Evolutionary conservation across 1,140 invertebrate genomes (phyloP).

Genomic region (Pteromalus puparum): DNA sequence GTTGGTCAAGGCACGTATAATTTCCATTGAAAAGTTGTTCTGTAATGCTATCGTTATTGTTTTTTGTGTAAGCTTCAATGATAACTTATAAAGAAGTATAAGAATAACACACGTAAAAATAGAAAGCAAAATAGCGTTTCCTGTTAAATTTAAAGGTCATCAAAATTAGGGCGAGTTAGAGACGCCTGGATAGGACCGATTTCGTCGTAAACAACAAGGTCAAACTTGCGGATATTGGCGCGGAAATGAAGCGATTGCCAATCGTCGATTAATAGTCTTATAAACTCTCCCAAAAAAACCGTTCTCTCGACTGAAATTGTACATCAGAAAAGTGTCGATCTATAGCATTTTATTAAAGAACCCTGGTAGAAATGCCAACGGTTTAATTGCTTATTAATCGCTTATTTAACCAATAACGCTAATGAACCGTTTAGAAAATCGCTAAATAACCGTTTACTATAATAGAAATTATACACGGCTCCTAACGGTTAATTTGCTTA

Average conservation of each 20-base stretch:
- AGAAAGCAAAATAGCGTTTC: neutral
- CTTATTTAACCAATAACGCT: too few relatives aligned
- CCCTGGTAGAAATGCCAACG: too few relatives aligned
- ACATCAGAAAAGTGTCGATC: too few relatives aligned
- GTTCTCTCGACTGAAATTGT: too few relatives aligned
- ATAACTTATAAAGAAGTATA: neutral
- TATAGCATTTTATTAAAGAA: too few relatives aligned
- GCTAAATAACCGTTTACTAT: too few relatives aligned
- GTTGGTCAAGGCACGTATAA: too few relatives aligned
- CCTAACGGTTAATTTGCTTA: too few relatives aligned
- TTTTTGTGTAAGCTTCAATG: neutral
- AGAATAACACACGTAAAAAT: neutral
- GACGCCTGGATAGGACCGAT: neutral
- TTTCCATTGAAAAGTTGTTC: too few relatives aligned
- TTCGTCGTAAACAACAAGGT: neutral
- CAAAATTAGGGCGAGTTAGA: constrained; percentile 18
- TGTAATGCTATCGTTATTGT: neutral
- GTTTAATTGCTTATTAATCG: too few relatives aligned
- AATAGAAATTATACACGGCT: too few relatives aligned
- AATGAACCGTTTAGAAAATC: too few relatives aligned
- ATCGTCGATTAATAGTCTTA: neutral
- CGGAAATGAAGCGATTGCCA: constrained; percentile 2
- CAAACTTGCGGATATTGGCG: neutral
- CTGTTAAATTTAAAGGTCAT: neutral
- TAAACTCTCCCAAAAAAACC: neutral